Conservation (phyloP, 2,797 vertebrate species). For the Notoglanidium macrostoma region DNA sequence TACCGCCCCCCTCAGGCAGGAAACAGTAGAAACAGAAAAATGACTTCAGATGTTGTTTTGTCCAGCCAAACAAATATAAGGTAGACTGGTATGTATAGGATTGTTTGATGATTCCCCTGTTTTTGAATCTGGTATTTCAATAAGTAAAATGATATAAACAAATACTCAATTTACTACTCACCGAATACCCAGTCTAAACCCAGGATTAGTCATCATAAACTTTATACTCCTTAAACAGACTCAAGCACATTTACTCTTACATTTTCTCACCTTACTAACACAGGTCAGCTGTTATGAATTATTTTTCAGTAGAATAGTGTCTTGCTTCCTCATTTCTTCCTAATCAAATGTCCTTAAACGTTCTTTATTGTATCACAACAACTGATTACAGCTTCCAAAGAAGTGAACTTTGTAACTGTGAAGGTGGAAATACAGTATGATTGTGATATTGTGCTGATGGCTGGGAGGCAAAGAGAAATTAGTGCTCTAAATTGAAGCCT, state of each 20-base stretch:
- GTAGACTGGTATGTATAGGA: neutral
- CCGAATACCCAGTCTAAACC: neutral
- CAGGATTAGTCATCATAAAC: neutral
- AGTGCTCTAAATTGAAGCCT: neutral
- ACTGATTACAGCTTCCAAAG: neutral
- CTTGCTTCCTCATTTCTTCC: no score
- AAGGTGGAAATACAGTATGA: neutral
- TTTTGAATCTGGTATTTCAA: neutral
- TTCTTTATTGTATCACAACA: neutral
- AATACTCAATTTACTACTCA: neutral
- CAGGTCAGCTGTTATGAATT: neutral
- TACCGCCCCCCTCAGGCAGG: neutral
- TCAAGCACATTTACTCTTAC: no score
- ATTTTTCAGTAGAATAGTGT: neutral
- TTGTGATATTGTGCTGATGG: neutral
- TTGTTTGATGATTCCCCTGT: neutral
- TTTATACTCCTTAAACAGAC: neutral
- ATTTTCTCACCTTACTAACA: neutral
- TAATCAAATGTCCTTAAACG: neutral
- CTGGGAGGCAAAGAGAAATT: neutral
- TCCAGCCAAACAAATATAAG: neutral
- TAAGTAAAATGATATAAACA: neutral
- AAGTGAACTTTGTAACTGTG: slow-evolving; percentile 1
- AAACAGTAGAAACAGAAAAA: neutral
- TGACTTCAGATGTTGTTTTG: neutral